A percentile compares a stretch with the other conserved stretches of the same genome.
Evolutionary conservation across 2,888 invertebrate species (phyloP).

Genomic region (Drosophila limbata): DNA sequence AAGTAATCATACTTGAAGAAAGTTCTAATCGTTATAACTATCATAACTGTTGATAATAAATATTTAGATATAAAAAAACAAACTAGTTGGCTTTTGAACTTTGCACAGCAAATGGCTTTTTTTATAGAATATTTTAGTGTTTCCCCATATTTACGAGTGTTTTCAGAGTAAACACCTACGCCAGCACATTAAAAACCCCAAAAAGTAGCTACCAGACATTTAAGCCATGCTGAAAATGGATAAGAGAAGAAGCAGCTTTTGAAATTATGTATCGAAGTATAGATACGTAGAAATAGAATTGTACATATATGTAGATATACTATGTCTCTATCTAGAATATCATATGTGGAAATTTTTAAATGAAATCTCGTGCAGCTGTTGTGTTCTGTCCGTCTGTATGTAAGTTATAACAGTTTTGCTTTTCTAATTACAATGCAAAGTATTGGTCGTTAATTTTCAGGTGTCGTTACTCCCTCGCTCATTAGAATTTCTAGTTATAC

Average conservation of each 20-base stretch:
- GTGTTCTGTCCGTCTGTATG: background rate
- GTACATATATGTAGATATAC: background rate
- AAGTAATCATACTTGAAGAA: background rate
- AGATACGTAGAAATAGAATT: background rate
- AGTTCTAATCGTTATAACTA: background rate
- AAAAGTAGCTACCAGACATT: constrained; percentile 1
- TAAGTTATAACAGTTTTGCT: constrained; percentile 12
- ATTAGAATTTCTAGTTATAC: constrained; percentile 28
- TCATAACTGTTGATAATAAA: background rate
- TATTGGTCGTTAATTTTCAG: constrained; percentile 21
- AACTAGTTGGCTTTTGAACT: constrained; percentile 1
- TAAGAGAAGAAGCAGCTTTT: background rate
- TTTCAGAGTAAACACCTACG: background rate
- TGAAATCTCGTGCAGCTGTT: constrained; percentile 35
- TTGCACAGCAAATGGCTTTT: constrained; percentile 2
- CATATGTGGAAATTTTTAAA: constrained; percentile 10
- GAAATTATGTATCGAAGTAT: constrained; percentile 6
- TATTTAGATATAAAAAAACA: background rate
- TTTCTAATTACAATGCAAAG: constrained; percentile 15
- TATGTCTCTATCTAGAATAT: constrained; percentile 1
- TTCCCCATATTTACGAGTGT: background rate
- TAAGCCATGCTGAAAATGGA: background rate
- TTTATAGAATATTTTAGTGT: background rate
- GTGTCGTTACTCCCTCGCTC: constrained; percentile 31
- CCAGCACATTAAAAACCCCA: background rate